Evolutionary conservation across 92 coral and sea anemone genomes (phyloP).

Genomic region (Heteractis magnifica): DNA sequence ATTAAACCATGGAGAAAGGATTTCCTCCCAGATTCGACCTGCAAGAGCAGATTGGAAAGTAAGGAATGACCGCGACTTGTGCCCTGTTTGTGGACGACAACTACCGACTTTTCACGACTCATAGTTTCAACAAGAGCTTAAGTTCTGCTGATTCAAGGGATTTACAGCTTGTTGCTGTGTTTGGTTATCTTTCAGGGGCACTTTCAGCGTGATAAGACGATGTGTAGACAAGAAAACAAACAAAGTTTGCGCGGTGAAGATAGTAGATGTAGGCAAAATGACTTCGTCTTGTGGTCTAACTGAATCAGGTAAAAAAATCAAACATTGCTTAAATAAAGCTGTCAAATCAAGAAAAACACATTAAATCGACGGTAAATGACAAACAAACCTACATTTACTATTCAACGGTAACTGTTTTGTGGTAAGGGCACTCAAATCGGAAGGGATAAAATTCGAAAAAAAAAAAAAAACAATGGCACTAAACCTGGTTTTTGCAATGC

Average conservation of each 20-base stretch:
- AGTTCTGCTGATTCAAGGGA: constrained; percentile 11
- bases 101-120: not conserved
- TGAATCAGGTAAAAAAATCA: constrained; percentile 75
- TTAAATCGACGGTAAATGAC: constrained; percentile 11
- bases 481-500: not conserved
- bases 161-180: constrained; percentile 25
- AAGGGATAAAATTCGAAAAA: not conserved
- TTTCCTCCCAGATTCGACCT: constrained; percentile 96
- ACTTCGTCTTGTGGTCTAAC: constrained; percentile 90
- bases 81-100: constrained; percentile 10
- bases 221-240: constrained; percentile 88
- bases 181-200: constrained; percentile 74
- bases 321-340: constrained; percentile 15
- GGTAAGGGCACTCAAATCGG: constrained; percentile 8
- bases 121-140: not conserved
- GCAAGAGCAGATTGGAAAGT: constrained; percentile 99
- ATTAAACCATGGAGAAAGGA: constrained; percentile 78
- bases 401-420: constrained; percentile 16
- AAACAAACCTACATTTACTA: not conserved
- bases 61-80: constrained; percentile 32
- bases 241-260: constrained; percentile 95
- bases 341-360: not conserved
- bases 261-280: constrained; percentile 93
- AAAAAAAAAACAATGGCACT: too few relatives aligned
- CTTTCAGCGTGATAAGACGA: constrained; percentile 95